These are phyloP conservation scores for Littorina saxatilis DNA, from an alignment of 1,140 invertebrate species.

Conservation along the genomic window DNA sequence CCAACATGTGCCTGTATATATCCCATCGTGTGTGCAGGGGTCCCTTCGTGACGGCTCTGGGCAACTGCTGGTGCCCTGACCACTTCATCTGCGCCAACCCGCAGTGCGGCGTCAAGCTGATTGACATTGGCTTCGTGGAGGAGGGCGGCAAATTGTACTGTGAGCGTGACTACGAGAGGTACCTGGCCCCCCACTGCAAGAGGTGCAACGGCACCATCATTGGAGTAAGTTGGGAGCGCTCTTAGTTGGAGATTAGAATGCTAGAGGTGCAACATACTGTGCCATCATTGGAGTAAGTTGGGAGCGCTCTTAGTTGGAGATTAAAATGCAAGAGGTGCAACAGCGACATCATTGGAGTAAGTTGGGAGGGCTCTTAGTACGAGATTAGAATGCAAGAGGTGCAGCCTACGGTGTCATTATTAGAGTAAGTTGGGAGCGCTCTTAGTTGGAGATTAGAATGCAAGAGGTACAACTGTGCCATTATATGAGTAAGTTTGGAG, in stretches of 20 bases:
- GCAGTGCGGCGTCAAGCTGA: conserved; percentile 90
- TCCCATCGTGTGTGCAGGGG: conserved; percentile 80
- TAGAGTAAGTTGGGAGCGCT: no score
- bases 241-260: no score
- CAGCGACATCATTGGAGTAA: conserved; percentile 91
- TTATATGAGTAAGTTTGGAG: no score
- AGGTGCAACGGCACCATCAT: conserved; percentile 97
- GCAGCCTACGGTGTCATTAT: no score
- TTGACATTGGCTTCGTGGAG: conserved; percentile 99
- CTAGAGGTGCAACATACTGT: no score
- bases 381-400: no score
- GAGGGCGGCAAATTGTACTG: conserved; percentile 95
- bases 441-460: no score
- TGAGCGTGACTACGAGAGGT: conserved; percentile 97
- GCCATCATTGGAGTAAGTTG: no score
- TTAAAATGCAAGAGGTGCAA: conserved; percentile 97
- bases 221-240: conserved; percentile 83
- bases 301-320: no score
- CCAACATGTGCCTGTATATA: no score
- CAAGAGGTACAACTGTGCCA: no score
- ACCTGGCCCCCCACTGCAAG: conserved; percentile 94
- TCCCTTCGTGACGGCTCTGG: conserved; percentile 97
- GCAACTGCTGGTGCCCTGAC: conserved; percentile 99
- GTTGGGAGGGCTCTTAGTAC: no score
- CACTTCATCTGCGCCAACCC: conserved; percentile 97